Conservation (phyloP, 2,888 invertebrate species). For the Campoplex nolae region DNA sequence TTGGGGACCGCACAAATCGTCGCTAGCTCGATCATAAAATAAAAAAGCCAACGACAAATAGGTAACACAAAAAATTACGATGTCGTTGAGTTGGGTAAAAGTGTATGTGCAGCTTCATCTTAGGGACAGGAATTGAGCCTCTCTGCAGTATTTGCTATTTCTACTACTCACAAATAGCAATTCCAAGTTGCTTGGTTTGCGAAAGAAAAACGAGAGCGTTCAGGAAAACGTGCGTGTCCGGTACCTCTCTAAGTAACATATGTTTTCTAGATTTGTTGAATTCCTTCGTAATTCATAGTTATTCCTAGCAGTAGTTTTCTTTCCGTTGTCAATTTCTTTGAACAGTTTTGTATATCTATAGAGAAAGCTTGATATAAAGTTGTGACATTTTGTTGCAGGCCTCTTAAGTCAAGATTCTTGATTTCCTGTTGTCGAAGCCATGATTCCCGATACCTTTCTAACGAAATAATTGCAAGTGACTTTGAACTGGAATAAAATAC, state of each 20-base stretch:
- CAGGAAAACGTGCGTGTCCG: conserved; percentile 54
- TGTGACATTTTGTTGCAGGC: background rate
- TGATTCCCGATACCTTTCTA: background rate
- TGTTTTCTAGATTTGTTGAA: conserved; percentile 61
- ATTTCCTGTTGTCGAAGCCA: background rate
- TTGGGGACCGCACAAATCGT: conserved; percentile 54
- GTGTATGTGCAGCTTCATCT: background rate
- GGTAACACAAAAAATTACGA: conserved; percentile 56
- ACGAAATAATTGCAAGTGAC: background rate
- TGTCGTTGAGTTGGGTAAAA: conserved; percentile 60
- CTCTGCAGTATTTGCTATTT: conserved; percentile 14
- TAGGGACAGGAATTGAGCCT: conserved; percentile 14
- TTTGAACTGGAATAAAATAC: background rate
- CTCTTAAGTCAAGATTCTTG: conserved; percentile 5
- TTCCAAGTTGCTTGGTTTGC: conserved; percentile 26
- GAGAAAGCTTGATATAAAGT: conserved; percentile 12
- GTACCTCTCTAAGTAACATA: conserved; percentile 46
- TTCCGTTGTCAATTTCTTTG: conserved; percentile 14
- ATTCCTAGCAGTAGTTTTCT: conserved; percentile 30
- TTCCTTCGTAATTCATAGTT: conserved; percentile 61
- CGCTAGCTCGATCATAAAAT: conserved; percentile 37
- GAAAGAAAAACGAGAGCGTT: conserved; percentile 61
- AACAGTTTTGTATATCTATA: conserved; percentile 22
- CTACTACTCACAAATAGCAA: conserved; percentile 30
- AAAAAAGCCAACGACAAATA: conserved; percentile 58